Base-by-base conservation (phyloP, 2,888 invertebrate genomes). In the Scelioninae gen. 2 region DNA sequence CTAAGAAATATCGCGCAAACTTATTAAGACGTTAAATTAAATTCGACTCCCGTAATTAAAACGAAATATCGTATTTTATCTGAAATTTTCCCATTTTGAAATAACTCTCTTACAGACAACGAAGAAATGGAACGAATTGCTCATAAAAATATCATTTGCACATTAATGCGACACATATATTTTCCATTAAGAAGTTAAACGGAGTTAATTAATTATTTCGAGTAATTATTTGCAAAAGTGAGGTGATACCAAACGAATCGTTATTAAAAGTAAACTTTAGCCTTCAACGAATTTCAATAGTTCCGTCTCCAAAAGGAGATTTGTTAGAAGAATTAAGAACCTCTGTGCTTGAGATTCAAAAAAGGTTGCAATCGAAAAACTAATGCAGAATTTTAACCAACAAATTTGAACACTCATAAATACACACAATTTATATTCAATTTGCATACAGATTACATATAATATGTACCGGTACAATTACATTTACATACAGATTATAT, bases 391-490 rank as follows among this genome's bases (percentile, higher is more conserved):
- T 22, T 43, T 43, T 16, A 28, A 55, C 10, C 15, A 39, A 41
- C n/a, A 28, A 41, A 55, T 5, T 9, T 35, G 22, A 16, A 7
- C 43, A 35, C 39, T 15, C 16, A 18, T 31, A 57, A 4, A 55
- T 28, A 53, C 41, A 39, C 39, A 43, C 43, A 33, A 46, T 46
- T 58, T 58, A 58, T 58, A 58, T 58, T 46, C 58, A 45, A 58
- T 58, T 46, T 35, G 46, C 58, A 58, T 58, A 37, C 35, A 58
- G 46, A 58, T 58, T 60, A 60, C 48, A 48, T 48, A 28, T 39
- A 37, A 60, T 35, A 60, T 60, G 25, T 48, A 37, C 33, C 10
- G 37, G 19, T 28, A 50, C 25, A 50, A 50, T 50, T 61, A 50
- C 18, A 41, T 61, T 64, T 55, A 45, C 53, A 55, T 55, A 64